These are phyloP conservation scores for Bhutanitis thaidina DNA, from an alignment of 2,888 invertebrate genomes.

Conservation along the genomic window DNA sequence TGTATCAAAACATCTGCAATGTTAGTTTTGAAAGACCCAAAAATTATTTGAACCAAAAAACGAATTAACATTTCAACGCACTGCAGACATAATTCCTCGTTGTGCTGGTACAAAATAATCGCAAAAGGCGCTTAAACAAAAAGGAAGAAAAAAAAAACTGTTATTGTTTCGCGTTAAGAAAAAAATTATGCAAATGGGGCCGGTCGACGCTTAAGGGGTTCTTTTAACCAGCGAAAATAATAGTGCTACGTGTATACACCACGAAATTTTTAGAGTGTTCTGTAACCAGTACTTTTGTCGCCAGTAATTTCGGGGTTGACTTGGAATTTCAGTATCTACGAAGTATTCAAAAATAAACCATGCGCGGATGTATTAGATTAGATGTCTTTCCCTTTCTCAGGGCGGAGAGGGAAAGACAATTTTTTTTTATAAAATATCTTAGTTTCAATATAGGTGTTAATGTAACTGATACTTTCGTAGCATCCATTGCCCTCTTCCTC, in stretches of 20 bases:
- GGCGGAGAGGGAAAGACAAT: too few relatives aligned
- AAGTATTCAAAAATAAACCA: too few relatives aligned
- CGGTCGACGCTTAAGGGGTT: slow-evolving; percentile 33
- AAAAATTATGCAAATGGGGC: slow-evolving; percentile 54
- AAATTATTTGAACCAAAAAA: slow-evolving; percentile 46
- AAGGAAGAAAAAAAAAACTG: slow-evolving; percentile 41
- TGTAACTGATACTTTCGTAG: too few relatives aligned
- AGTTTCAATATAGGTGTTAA: too few relatives aligned
- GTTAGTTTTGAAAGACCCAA: slow-evolving; percentile 21
- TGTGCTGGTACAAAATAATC: slow-evolving; percentile 53
- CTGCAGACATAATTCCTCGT: slow-evolving; percentile 56
- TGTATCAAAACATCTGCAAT: slow-evolving; percentile 26
- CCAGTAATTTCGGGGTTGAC: neutral
- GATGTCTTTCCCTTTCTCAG: too few relatives aligned
- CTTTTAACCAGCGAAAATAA: neutral
- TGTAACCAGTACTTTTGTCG: slow-evolving; percentile 17
- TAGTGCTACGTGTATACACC: slow-evolving; percentile 37
- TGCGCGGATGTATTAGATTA: too few relatives aligned
- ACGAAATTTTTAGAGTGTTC: slow-evolving; percentile 19
- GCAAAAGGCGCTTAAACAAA: slow-evolving; percentile 46
- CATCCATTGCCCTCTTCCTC: too few relatives aligned
- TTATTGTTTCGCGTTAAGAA: slow-evolving; percentile 42
- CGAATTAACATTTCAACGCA: slow-evolving; percentile 64
- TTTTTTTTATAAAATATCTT: too few relatives aligned
- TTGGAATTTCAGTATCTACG: too few relatives aligned